Conservation (phyloP, 2,113 vertebrate genomes). For the Lophotis ruficrista region DNA sequence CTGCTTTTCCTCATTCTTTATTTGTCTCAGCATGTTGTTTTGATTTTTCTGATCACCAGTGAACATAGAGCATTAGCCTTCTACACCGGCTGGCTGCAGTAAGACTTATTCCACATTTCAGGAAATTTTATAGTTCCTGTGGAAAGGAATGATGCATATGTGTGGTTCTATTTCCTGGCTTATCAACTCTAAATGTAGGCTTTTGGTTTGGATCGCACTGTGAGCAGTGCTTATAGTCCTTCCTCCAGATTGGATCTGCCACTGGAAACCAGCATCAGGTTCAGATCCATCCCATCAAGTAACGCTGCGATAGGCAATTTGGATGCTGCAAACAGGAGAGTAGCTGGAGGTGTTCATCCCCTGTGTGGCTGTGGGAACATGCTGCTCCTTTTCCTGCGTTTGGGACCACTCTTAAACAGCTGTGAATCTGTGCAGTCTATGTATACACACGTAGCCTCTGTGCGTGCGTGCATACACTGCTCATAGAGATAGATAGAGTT, state of each 20-base stretch:
- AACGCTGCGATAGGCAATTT: rapidly evolving
- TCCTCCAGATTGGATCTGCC: neutral
- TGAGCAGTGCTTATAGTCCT: neutral
- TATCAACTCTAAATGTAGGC: neutral
- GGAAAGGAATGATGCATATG: neutral
- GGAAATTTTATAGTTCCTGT: neutral
- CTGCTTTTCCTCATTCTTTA: neutral
- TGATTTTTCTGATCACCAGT: neutral
- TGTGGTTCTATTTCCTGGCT: rapidly evolving
- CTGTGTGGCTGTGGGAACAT: rapidly evolving
- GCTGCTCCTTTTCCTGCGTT: neutral
- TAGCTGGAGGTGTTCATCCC: neutral
- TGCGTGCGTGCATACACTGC: rapidly evolving
- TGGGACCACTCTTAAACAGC: neutral
- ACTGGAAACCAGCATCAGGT: neutral
- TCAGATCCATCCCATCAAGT: neutral
- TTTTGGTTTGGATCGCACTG: neutral
- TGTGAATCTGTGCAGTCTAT: neutral
- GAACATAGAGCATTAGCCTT: neutral
- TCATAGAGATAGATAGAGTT: neutral
- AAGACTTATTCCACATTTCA: neutral
- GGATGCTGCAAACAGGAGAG: neutral
- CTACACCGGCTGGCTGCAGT: neutral
- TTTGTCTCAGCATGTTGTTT: neutral
- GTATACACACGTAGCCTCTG: neutral